phyloP scores from a whole-genome alignment of 2,888 invertebrate genomes.

The Erebia aethiops region DNA sequence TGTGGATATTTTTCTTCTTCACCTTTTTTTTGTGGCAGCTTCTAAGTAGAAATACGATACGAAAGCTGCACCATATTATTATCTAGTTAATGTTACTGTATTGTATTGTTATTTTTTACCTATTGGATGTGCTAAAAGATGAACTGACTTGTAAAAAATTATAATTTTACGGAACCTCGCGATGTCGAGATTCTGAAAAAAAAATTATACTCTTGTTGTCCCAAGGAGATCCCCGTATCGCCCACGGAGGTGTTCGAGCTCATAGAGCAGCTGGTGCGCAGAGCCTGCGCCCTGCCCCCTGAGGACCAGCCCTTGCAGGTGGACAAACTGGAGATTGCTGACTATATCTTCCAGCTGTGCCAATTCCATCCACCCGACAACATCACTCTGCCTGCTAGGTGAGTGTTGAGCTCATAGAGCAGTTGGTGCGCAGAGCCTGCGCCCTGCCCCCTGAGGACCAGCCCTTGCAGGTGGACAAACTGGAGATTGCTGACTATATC shows the following conservation, averaged over 20 bases:
- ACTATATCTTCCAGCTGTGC: slow-evolving; percentile 94
- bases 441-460: too few species aligned
- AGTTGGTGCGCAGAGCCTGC: too few species aligned
- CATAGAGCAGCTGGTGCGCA: slow-evolving; percentile 91
- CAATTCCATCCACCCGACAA: slow-evolving; percentile 97
- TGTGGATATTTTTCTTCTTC: too few species aligned
- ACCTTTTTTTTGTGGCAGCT: too few species aligned
- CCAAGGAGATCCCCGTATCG: slow-evolving; percentile 89
- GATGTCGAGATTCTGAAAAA: neutral
- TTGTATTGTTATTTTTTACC: too few species aligned
- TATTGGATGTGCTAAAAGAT: too few species aligned
- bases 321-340: slow-evolving; percentile 92
- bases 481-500: too few species aligned
- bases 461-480: too few species aligned
- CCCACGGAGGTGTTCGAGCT: slow-evolving; percentile 94
- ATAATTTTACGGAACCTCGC: neutral
- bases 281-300: slow-evolving; percentile 91
- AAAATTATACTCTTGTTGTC: neutral
- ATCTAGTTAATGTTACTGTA: too few species aligned
- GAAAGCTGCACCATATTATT: too few species aligned
- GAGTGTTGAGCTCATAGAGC: slow-evolving; percentile 46
- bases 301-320: slow-evolving; percentile 88
- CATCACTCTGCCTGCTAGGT: slow-evolving; percentile 92
- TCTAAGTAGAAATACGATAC: too few species aligned
- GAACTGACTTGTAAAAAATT: too few species aligned